Conservation (phyloP, 2,888 invertebrate species). For the Lasioglossum lativentre region DNA sequence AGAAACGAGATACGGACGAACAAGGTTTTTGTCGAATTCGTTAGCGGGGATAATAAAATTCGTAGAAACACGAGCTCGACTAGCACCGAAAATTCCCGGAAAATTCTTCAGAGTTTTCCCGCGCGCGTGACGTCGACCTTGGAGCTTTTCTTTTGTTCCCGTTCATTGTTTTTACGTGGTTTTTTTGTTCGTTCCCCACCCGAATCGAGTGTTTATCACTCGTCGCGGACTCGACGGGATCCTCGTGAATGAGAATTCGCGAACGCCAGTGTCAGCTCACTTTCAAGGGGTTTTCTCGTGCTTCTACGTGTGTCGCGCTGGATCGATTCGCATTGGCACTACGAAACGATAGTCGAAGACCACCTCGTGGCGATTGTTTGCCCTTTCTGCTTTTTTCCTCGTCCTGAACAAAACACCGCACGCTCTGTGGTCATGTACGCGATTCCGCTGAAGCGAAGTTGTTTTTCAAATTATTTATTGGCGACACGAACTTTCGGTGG, state of each 20-base stretch:
- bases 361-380: conserved; percentile 21
- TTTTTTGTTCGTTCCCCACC: neutral
- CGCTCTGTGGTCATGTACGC: neutral
- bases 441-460: neutral
- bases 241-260: neutral
- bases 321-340: neutral
- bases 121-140: neutral
- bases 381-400: neutral
- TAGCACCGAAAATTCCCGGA: neutral
- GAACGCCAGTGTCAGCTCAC: neutral
- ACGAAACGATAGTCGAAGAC: conserved; percentile 9
- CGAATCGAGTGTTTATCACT: neutral
- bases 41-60: neutral
- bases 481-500: no score
- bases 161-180: neutral
- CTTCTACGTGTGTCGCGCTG: neutral
- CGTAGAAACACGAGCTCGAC: neutral
- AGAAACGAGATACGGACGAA: neutral
- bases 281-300: neutral
- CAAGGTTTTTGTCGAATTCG: neutral
- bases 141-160: neutral
- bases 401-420: neutral
- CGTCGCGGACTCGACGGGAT: neutral
- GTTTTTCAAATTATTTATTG: neutral
- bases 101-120: neutral